These are phyloP conservation scores for Drosophila mayaguana DNA, from an alignment of 2,888 invertebrate species.

Conservation along the genomic window DNA sequence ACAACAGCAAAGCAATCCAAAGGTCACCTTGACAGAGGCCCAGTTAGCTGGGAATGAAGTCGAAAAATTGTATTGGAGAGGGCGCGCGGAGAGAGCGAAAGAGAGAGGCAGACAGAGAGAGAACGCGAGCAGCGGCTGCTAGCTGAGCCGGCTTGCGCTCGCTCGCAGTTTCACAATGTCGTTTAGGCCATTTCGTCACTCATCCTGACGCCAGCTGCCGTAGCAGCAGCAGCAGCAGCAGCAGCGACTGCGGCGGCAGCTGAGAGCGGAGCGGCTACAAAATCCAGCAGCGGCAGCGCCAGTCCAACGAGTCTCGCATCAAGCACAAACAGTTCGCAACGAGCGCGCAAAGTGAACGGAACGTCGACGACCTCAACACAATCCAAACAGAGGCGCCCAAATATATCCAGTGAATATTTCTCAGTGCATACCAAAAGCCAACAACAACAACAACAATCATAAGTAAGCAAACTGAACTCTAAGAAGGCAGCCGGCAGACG, in stretches of 20 bases:
- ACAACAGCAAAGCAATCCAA: slow-evolving; percentile 20
- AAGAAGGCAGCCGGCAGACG: neutral
- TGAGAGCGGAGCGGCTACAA: slow-evolving; percentile 51
- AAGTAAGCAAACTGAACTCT: slow-evolving; percentile 56
- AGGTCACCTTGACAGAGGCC: slow-evolving; percentile 69
- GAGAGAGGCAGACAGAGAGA: slow-evolving; percentile 22
- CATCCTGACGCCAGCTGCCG: slow-evolving; percentile 55
- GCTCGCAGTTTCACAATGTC: slow-evolving; percentile 65
- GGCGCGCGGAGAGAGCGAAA: slow-evolving; percentile 1
- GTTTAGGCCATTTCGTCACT: slow-evolving; percentile 76
- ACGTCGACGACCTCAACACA: slow-evolving; percentile 64
- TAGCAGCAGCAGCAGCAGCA: slow-evolving; percentile 11
- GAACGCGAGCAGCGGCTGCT: slow-evolving; percentile 3
- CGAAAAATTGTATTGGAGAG: slow-evolving; percentile 54
- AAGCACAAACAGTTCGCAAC: slow-evolving; percentile 73
- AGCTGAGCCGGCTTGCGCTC: slow-evolving; percentile 24
- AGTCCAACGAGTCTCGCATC: slow-evolving; percentile 65
- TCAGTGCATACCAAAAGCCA: slow-evolving; percentile 34
- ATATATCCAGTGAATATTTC: slow-evolving; percentile 48
- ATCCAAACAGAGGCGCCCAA: slow-evolving; percentile 46
- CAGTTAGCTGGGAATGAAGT: slow-evolving; percentile 28
- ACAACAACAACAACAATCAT: slow-evolving; percentile 27
- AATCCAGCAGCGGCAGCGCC: slow-evolving; percentile 70
- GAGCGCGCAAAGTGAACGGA: slow-evolving; percentile 75
- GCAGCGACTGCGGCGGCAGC: slow-evolving; percentile 18